Percentiles rank a stretch among this genome's conserved stretches.
These are phyloP conservation scores for Oscheius sp. DNA, from an alignment of 1,140 invertebrate species.

Conservation along the genomic window DNA sequence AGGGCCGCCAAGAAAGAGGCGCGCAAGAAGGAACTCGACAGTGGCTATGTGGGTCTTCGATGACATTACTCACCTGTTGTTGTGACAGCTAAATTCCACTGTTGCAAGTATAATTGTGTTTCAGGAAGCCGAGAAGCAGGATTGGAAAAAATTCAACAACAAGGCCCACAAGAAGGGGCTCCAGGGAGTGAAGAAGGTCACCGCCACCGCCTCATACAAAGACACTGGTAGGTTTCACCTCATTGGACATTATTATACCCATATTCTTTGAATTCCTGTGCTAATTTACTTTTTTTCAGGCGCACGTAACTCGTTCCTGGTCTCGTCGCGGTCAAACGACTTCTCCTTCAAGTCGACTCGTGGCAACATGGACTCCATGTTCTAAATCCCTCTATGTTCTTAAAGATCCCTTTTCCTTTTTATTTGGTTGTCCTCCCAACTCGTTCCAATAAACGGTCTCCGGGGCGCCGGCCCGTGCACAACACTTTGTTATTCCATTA, in stretches of 20 bases:
- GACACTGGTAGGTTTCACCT: conserved; percentile 1
- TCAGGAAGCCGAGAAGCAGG: conserved; percentile 28
- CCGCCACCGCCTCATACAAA: conserved; percentile 9
- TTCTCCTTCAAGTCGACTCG: conserved; percentile 18
- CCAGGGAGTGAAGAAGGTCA: conserved; percentile 21
- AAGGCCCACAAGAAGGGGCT: conserved; percentile 27
- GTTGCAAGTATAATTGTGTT: too few species aligned
- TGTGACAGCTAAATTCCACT: neutral
- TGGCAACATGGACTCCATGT: conserved; percentile 29
- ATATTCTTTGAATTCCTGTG: too few species aligned
- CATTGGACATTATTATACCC: too few species aligned
- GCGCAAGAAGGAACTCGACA: conserved; percentile 22
- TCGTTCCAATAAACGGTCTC: too few species aligned
- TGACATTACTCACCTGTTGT: neutral
- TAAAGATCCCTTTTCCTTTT: too few species aligned
- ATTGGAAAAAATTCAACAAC: conserved; percentile 34
- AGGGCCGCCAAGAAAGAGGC: conserved; percentile 22
- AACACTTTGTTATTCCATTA: conserved; percentile 11
- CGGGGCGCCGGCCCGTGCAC: too few species aligned
- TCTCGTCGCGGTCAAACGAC: conserved; percentile 10
- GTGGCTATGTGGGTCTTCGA: neutral
- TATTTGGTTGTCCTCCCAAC: too few species aligned
- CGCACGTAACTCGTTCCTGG: neutral
- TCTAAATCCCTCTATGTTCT: conserved; percentile 15
- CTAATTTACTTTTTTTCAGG: neutral